Conservation (phyloP, 2,113 vertebrate species). For the Pterocles burchelli region DNA sequence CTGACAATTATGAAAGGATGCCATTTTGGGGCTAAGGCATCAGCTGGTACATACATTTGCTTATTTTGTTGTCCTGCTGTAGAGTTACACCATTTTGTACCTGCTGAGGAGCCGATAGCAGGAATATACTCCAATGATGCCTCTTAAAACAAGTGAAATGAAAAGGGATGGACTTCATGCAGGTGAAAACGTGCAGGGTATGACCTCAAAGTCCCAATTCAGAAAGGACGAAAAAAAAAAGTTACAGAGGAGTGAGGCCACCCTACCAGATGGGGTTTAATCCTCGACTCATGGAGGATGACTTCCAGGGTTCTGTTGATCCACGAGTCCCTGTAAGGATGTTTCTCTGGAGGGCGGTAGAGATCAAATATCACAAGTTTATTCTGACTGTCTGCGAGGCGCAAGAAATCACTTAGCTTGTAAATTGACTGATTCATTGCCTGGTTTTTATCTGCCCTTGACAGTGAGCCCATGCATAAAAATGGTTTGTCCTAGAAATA, state of each 20-base stretch:
- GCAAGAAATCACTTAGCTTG: slow-evolving; percentile 80
- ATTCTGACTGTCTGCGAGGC: slow-evolving; percentile 73
- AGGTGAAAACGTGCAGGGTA: background rate
- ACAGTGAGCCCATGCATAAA: slow-evolving; percentile 69
- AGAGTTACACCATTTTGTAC: background rate
- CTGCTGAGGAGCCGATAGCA: background rate
- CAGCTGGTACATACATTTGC: background rate
- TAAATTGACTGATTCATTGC: slow-evolving; percentile 82
- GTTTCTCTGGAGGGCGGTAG: slow-evolving; percentile 79
- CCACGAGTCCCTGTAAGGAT: slow-evolving; percentile 82
- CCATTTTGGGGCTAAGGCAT: background rate
- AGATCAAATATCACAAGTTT: slow-evolving; percentile 87
- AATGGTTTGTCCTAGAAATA: slow-evolving; percentile 82
- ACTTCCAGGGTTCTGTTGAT: slow-evolving; percentile 80
- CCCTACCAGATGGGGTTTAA: slow-evolving; percentile 83
- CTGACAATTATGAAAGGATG: background rate
- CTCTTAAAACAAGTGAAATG: background rate
- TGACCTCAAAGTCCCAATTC: background rate
- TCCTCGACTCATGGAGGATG: slow-evolving; percentile 72
- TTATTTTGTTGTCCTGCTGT: background rate
- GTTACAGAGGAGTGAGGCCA: background rate
- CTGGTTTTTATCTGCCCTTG: slow-evolving; percentile 62
- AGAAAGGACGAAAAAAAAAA: background rate
- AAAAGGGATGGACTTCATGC: accelerated
- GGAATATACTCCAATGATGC: background rate